Evolutionary conservation across 1,140 invertebrate species (phyloP).

Genomic region (Philaenus spumarius): DNA sequence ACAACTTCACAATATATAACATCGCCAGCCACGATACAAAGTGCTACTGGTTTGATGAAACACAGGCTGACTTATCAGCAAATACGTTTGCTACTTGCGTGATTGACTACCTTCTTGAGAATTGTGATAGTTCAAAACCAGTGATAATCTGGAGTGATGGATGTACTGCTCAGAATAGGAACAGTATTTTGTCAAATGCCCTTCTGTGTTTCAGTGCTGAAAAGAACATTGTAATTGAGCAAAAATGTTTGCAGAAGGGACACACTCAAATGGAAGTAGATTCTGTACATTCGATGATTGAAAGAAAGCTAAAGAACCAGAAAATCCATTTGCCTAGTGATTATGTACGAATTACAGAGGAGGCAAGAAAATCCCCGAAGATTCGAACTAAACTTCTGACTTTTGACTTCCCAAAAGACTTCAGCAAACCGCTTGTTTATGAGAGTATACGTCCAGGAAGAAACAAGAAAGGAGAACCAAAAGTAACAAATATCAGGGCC

Average conservation of each 20-base stretch:
- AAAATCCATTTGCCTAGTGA: conserved; percentile 11
- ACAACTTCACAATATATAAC: conserved; percentile 44
- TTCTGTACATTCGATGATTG: conserved; percentile 34
- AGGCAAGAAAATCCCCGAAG: conserved; percentile 1
- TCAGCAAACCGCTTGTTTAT: background rate
- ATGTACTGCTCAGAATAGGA: no score
- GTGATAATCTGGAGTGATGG: conserved; percentile 28
- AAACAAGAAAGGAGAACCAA: background rate
- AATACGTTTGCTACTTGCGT: conserved; percentile 37
- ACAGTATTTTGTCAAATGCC: conserved; percentile 36
- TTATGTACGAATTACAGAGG: background rate
- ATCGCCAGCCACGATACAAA: conserved; percentile 30
- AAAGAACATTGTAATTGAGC: conserved; percentile 32
- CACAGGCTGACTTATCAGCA: conserved; percentile 36
- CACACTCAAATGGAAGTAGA: conserved; percentile 43
- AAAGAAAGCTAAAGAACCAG: conserved; percentile 28
- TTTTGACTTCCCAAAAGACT: conserved; percentile 8
- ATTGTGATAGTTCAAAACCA: conserved; percentile 1
- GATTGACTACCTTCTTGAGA: conserved; percentile 32
- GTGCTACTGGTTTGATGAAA: conserved; percentile 42
- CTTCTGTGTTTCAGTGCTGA: conserved; percentile 28
- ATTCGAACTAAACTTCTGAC: background rate
- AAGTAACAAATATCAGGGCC: background rate
- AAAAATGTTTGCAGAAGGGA: no score
- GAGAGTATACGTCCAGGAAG: conserved; percentile 6